phyloP scores from a whole-genome alignment of 2,113 vertebrate species.

The Leucopsar rothschildi region DNA sequence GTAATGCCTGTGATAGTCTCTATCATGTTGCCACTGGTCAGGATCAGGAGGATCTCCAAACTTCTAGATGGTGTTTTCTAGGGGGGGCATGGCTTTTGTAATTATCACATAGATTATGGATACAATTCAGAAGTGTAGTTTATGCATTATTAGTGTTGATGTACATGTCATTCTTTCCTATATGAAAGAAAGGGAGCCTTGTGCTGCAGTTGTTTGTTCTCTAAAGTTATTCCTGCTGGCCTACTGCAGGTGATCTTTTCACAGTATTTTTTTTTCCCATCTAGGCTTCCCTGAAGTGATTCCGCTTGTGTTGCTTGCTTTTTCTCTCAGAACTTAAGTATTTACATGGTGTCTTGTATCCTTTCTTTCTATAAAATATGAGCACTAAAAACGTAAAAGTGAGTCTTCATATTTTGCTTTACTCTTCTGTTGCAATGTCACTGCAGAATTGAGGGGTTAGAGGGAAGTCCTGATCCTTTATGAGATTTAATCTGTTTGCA shows the following conservation, averaged over 20 bases:
- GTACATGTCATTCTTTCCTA: neutral
- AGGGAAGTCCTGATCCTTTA: neutral
- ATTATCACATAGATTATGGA: neutral
- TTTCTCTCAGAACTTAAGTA: neutral
- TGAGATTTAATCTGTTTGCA: neutral
- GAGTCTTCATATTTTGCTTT: neutral
- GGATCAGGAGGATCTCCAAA: neutral
- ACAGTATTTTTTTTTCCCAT: neutral
- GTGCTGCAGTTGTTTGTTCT: neutral
- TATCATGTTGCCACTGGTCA: neutral
- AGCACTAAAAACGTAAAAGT: neutral
- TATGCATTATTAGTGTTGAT: neutral
- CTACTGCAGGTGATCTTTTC: neutral
- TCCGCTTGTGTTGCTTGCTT: neutral
- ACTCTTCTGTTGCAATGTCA: neutral
- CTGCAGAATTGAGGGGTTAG: neutral
- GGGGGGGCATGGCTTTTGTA: neutral
- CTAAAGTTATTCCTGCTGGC: neutral
- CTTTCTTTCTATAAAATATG: neutral
- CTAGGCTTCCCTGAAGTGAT: neutral
- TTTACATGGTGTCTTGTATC: fast-evolving
- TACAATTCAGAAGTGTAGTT: neutral
- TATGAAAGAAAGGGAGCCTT: neutral
- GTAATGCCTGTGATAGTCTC: neutral
- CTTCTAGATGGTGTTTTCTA: neutral